Base-by-base conservation (phyloP, 2,888 invertebrate genomes). In the Eristalis arbustorum region DNA sequence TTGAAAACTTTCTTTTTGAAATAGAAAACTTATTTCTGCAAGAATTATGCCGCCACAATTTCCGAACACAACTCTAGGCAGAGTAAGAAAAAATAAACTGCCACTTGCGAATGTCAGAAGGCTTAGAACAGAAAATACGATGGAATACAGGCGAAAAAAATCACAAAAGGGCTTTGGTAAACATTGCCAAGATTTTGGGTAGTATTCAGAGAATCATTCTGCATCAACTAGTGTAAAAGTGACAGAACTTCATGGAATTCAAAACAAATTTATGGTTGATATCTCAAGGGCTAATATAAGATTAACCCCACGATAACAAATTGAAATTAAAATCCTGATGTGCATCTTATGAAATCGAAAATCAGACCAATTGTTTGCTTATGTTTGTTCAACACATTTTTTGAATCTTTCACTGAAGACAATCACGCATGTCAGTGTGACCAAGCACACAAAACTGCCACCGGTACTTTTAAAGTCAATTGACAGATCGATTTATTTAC, bases 21-120 rank as follows among this genome's bases (percentile, higher is more conserved):
- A 11, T 49, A 11, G 6, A 8, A 18, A 61, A 42, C 13, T 62
- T 22, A n/a, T 22, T 63, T 66, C 22, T 59, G 1, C 14, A n/a
- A 75, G 61, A 18, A 63, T 59, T 57, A 34, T 84, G 77, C 81
- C 85, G 85, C 85, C 85, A 74, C 62, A 85, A 85, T 69, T 68
- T 76, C 49, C 63, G 80, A 76, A 84, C 34, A 85, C 81, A 85
- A 85, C 59, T 56, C 69, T 3, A 22, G 73, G 61, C 59, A 64
- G 75, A 73, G 68, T 69, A 74, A 68, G 81, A 68, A 61, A 57
- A 63, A 72, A 42, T 68, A 68, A 37, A 34, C 68, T 34, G 59
- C 77, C 69, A 61, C 13, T 67, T 14, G 40, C 66, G 49, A 68
- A 77, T 74, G 83, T 73, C 73, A 81, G 37, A 75, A 1, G 25